Conservation (phyloP, 2,888 invertebrate species). For the Melanostoma mellinum region DNA sequence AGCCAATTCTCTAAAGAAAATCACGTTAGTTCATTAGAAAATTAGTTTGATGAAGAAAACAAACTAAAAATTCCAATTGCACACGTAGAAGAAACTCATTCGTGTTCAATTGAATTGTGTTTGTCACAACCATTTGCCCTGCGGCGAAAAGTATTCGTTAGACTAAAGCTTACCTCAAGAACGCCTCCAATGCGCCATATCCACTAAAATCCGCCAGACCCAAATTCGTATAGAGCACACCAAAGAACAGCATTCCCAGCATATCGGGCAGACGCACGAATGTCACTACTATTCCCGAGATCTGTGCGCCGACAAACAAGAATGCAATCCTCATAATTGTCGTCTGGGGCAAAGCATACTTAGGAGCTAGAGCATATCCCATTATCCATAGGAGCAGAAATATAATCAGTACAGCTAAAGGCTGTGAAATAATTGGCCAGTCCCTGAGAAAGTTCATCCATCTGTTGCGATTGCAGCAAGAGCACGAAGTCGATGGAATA, state of each 20-base stretch:
- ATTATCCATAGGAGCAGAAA: conserved; percentile 81
- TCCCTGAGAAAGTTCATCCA: conserved; percentile 79
- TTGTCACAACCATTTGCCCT: too few relatives aligned
- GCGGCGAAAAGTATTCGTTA: too few relatives aligned
- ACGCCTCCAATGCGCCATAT: conserved; percentile 82
- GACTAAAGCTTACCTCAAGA: conserved; percentile 81
- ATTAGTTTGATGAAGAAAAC: not conserved
- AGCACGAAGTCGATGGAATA: conserved; percentile 17
- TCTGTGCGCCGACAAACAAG: conserved; percentile 80
- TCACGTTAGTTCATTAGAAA: too few relatives aligned
- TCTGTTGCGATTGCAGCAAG: conserved; percentile 74
- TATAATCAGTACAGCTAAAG: conserved; percentile 79
- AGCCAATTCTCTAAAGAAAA: conserved; percentile 84
- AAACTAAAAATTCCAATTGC: not conserved
- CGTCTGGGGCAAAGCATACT: conserved; percentile 77
- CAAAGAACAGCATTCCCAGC: conserved; percentile 86
- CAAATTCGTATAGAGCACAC: conserved; percentile 83
- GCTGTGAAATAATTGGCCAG: conserved; percentile 80
- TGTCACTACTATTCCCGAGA: conserved; percentile 79
- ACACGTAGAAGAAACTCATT: too few relatives aligned
- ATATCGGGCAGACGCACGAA: conserved; percentile 83
- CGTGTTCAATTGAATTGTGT: too few relatives aligned
- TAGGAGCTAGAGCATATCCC: conserved; percentile 79
- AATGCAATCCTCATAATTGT: conserved; percentile 80
- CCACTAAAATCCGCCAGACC: conserved; percentile 82